Conservation (phyloP, 1,140 invertebrate species). For the Dendrolimus kikuchii region DNA sequence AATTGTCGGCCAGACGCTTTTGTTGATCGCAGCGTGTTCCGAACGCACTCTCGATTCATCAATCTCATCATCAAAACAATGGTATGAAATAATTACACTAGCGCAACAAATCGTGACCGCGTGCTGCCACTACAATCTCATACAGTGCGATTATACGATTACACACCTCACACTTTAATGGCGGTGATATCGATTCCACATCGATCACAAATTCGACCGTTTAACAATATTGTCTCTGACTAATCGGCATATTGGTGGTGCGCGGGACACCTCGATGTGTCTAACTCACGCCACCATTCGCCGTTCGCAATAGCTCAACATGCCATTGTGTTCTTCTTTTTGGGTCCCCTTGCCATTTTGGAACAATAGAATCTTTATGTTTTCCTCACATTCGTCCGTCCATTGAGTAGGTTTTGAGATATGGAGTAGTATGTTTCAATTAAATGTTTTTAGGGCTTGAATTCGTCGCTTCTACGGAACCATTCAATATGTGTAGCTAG, state of each 20-base stretch:
- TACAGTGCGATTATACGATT: conserved; percentile 43
- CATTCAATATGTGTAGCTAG: too few relatives aligned
- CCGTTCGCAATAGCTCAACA: too few relatives aligned
- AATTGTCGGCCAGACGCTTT: conserved; percentile 27
- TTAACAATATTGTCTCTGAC: conserved; percentile 51
- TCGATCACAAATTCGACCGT: conserved; percentile 13
- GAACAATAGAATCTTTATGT: too few relatives aligned
- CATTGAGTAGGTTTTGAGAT: too few relatives aligned
- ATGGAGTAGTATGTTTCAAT: too few relatives aligned
- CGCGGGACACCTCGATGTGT: conserved; percentile 1
- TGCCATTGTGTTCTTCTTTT: too few relatives aligned
- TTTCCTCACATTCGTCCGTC: too few relatives aligned
- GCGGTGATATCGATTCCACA: conserved; percentile 25
- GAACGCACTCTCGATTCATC: conserved; percentile 35
- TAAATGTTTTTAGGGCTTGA: too few relatives aligned
- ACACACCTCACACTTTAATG: conserved; percentile 48
- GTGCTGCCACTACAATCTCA: conserved; percentile 32
- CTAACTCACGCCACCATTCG: background rate
- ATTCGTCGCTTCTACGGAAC: too few relatives aligned
- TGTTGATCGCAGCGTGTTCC: conserved; percentile 21
- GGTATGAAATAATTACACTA: conserved; percentile 31
- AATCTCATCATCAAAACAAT: conserved; percentile 55
- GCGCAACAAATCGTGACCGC: conserved; percentile 40
- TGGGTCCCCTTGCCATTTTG: too few relatives aligned
- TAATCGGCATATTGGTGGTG: conserved; percentile 23